Evolutionary conservation across 2,888 invertebrate genomes (phyloP), one percentile per base, ranked within the genome.

Genomic region (Eupeodes luniger): DNA sequence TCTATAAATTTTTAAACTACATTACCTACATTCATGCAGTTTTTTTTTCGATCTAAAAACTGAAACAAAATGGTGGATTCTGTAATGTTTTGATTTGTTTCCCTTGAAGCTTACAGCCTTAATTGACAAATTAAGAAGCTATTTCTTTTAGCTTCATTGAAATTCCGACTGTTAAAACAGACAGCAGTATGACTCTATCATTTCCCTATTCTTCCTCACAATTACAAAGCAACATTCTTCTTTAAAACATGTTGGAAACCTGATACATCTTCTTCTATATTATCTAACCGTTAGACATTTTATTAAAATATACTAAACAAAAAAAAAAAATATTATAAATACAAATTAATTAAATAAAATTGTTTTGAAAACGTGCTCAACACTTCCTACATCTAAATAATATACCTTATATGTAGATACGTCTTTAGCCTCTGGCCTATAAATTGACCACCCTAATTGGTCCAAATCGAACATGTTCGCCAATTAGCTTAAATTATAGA

Each of bases 401-500:
- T 36, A 51, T n/a, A 5, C 7, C n/a, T 6, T 53, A 53, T 11
- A 11, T 1, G 19, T 9, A 11, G 12, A 0, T 34, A n/a, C 19
- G n/a, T 51, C 36, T 67, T 40, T 14, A 55, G 44, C 59, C 70
- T 40, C 40, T 44, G 64, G 49, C 72, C 53, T 49, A 66, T 84
- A 66, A 55, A 55, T 61, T 84, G 79, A 61, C 79, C 51, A 67
- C 53, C 64, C 70, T 84, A 79, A 83, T 74, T 67, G 83, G 72
- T 59, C 53, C 51, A 67, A 59, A 67, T 83, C 59, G 53, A 75
- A 80, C 80, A 75, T 69, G 84, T 53, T 80, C 40, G 82, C 86
- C 86, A 86, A 86, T 86, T 83, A 74, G 67, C 74, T 57, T 49
- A 44, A 67, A 66, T 66, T 66, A 66, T 66, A 82, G 75, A 53